A percentile compares a stretch with the other conserved stretches of the same genome.
Conservation (phyloP, 2,113 vertebrate genomes). For the Crotophaga sulcirostris region DNA sequence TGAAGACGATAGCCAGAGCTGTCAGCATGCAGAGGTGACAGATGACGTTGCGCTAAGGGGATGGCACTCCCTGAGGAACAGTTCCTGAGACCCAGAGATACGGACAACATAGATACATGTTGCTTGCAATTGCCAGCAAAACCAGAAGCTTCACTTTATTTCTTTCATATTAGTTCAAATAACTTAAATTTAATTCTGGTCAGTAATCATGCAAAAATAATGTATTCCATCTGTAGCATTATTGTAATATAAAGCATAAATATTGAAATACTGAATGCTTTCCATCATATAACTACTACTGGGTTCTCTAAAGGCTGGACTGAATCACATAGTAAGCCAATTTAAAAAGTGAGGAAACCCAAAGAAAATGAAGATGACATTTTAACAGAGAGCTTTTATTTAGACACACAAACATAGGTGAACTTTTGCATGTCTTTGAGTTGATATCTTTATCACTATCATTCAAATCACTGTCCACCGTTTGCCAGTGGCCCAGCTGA, state of each 20-base stretch:
- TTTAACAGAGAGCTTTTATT: neutral
- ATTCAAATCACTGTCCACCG: neutral
- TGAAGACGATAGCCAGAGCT: constrained; percentile 43
- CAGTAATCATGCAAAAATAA: neutral
- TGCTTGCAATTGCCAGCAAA: neutral
- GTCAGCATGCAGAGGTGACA: constrained; percentile 8
- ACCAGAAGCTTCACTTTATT: neutral
- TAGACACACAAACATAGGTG: neutral
- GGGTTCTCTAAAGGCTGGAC: neutral
- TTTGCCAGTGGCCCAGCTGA: neutral
- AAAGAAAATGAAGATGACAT: neutral
- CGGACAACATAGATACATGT: neutral
- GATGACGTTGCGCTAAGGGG: neutral
- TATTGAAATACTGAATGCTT: neutral
- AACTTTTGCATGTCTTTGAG: neutral
- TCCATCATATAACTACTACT: neutral
- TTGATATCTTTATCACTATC: neutral
- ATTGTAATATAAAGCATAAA: neutral
- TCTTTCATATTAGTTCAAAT: neutral
- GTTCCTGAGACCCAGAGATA: constrained; percentile 8
- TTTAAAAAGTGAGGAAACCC: neutral
- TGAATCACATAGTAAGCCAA: neutral
- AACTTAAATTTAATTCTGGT: neutral
- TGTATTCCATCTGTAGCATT: neutral
- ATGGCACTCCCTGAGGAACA: constrained; percentile 11